Evolutionary conservation across 2,888 invertebrate species (phyloP).

Genomic region (Lypha dubia): DNA sequence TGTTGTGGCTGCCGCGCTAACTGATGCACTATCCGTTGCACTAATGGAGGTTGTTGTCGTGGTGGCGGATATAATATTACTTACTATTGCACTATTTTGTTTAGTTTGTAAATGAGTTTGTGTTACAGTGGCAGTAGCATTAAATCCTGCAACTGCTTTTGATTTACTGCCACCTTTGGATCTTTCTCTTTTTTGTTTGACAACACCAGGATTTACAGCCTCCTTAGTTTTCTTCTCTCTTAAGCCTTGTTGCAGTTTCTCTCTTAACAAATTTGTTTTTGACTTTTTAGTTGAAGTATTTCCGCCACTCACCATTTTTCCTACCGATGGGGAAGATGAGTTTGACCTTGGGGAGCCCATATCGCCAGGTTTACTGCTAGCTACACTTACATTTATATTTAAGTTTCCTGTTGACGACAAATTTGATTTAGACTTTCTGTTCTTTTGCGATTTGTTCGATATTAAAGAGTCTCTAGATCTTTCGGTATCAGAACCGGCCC

Average conservation of each 20-base stretch:
- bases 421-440: constrained; percentile 72
- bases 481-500: constrained; percentile 85
- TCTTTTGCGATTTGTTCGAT: constrained; percentile 82
- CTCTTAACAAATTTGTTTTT: constrained; percentile 80
- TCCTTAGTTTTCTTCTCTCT: constrained; percentile 78
- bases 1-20: constrained; percentile 9
- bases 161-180: constrained; percentile 78
- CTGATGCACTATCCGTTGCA: constrained; percentile 31
- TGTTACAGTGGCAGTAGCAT: constrained; percentile 28
- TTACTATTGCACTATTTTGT: constrained; percentile 50
- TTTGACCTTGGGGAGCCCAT: constrained; percentile 71
- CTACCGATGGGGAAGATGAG: constrained; percentile 73
- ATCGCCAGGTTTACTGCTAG: constrained; percentile 73
- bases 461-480: constrained; percentile 84
- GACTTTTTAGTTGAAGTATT: constrained; percentile 76
- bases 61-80: constrained; percentile 31
- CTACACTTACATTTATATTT: constrained; percentile 61
- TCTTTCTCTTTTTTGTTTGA: constrained; percentile 78
- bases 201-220: constrained; percentile 63
- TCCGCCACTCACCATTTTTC: constrained; percentile 63
- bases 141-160: constrained; percentile 64
- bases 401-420: neutral
- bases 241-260: constrained; percentile 81
- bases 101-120: constrained; percentile 40
- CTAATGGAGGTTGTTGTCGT: constrained; percentile 29